Percentiles rank a stretch among this genome's conserved stretches.
phyloP scores from a whole-genome alignment of 2,888 invertebrate genomes.

The Zaprionus bogoriensis region DNA sequence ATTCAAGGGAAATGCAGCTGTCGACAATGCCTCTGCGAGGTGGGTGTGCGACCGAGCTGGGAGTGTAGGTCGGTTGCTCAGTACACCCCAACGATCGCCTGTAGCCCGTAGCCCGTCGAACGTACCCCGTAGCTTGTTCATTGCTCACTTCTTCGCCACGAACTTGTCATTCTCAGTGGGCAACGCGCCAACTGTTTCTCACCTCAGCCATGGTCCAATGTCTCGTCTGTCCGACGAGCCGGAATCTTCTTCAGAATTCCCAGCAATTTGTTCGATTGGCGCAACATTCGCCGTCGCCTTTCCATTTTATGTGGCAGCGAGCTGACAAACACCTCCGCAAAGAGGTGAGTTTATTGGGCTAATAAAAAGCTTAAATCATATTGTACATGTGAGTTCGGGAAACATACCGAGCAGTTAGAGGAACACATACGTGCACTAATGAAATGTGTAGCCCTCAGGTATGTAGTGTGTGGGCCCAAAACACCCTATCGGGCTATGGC shows the following conservation, averaged over 20 bases:
- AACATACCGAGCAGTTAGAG: slow-evolving; percentile 15
- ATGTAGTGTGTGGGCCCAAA: slow-evolving; percentile 14
- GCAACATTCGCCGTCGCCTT: slow-evolving; percentile 35
- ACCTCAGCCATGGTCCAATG: slow-evolving; percentile 11
- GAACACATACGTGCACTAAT: slow-evolving; percentile 23
- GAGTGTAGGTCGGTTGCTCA: neutral
- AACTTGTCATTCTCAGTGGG: slow-evolving; percentile 51
- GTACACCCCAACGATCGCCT: neutral
- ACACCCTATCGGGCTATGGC: neutral
- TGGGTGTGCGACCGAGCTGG: neutral
- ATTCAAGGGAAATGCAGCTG: slow-evolving; percentile 36
- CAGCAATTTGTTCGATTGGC: slow-evolving; percentile 45
- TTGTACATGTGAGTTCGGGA: slow-evolving; percentile 26
- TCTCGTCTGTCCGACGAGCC: neutral
- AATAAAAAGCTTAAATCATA: slow-evolving; percentile 38
- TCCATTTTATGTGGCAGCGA: slow-evolving; percentile 30
- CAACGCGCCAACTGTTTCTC: slow-evolving; percentile 55
- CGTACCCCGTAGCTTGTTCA: slow-evolving; percentile 49
- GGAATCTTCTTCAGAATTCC: slow-evolving; percentile 10
- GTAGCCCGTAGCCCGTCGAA: too few relatives aligned
- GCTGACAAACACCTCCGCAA: slow-evolving; percentile 43
- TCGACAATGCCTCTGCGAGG: slow-evolving; percentile 26
- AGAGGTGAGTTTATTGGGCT: slow-evolving; percentile 21
- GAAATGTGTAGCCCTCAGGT: slow-evolving; percentile 23
- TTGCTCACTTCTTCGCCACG: slow-evolving; percentile 50